Percentiles rank a stretch among this genome's conserved stretches.
Evolutionary conservation across 1,140 invertebrate genomes (phyloP).

Genomic region (Epicauta chinensis): DNA sequence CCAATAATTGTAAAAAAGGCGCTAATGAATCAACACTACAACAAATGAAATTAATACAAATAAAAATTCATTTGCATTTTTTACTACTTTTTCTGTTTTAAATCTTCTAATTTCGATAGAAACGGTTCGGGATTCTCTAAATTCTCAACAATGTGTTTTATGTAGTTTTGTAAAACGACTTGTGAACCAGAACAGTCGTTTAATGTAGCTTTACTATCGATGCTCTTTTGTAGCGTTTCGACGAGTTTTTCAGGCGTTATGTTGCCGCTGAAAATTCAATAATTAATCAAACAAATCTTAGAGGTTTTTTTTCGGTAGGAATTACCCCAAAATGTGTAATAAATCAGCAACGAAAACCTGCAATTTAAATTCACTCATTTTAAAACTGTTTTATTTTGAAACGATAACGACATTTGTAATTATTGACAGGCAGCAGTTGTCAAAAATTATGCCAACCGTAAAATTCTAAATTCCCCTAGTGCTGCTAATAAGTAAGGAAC

Average conservation of each 20-base stretch:
- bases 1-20: constrained; percentile 46
- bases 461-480: no score
- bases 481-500: no score
- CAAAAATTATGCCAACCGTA: no score
- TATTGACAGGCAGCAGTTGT: no score
- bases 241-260: constrained; percentile 46
- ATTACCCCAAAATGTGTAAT: constrained; percentile 45
- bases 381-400: no score
- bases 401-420: no score
- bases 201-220: constrained; percentile 23
- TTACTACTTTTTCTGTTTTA: constrained; percentile 51
- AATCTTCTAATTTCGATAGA: constrained; percentile 48
- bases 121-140: constrained; percentile 44
- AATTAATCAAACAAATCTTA: not conserved
- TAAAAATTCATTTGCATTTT: constrained; percentile 12
- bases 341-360: constrained; percentile 46
- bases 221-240: constrained; percentile 46
- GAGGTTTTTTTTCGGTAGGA: not conserved
- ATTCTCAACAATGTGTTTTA: constrained; percentile 44
- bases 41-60: constrained; percentile 13
- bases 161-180: constrained; percentile 40
- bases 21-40: constrained; percentile 47
- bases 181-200: constrained; percentile 32
- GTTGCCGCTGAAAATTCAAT: constrained; percentile 38
- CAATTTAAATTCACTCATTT: constrained; percentile 51